Evolutionary conservation across 1,140 invertebrate species (phyloP), one percentile per base, ranked within the genome.

Genomic region (Drosophila equinoxialis): DNA sequence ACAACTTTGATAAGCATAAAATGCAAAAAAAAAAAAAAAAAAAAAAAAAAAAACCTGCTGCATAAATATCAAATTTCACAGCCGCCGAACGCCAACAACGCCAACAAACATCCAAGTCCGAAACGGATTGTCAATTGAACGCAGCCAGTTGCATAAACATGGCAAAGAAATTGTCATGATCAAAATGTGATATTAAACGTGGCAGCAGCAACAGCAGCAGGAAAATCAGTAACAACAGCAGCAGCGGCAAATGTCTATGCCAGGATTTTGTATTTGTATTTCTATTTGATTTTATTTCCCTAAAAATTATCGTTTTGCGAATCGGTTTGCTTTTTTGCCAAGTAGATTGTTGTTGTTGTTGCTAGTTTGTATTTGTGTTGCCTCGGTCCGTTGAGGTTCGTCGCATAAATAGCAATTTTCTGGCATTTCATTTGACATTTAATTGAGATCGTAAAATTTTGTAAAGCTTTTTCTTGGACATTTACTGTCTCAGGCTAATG

Each of bases 361-460:
- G 14, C 51, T 55, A 45, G 23, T 74, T 55, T 60, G 48, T 48
- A 60, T 57, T 26, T 26, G 23, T 48, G 65, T 57, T 63, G 66
- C 59, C 76, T 64, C 54, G 60, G 67, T 26, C 74, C 57, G 42
- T 30, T 51, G 68, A 63, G 65, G 45, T 62, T 83, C 64, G 83
- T 85, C 82, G 82, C 77, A 89, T 89, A 89, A 89, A 89, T 89
- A 89, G 84, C 84, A 89, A 89, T 89, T 89, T 89, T 89, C 74
- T 89, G 85, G 85, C 84, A 84, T 89, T 89, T 89, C 85, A 89
- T 89, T 89, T 89, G 84, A 89, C 84, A 89, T 89, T 89, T 89
- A 89, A 89, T 89, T 89, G 84, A 89, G 84, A 89, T 89, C 84
- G 85, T 89, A 89, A 89, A 89, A 89, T 87, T 90, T 89, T 80